Base-by-base conservation (phyloP, 2,888 invertebrate genomes). In the Eumerus sabulonum region DNA sequence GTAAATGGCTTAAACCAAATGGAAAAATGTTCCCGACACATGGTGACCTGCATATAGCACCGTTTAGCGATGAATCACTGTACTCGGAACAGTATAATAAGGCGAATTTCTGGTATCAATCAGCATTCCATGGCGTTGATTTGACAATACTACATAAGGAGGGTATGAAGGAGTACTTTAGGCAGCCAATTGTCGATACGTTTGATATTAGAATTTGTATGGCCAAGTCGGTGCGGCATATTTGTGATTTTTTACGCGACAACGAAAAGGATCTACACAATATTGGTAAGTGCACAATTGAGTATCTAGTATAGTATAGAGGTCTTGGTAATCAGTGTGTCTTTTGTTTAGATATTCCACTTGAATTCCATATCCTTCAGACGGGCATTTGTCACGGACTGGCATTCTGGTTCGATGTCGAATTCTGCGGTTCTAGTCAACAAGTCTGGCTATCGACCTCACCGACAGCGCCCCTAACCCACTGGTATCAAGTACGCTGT, bases 381-480 rank as follows among this genome's bases (percentile, higher is more conserved):
- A 95, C 98, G 0, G 98, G 98, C 19, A 96, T 97, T 56, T 95
- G 98, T 83, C 99, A 99, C 86, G 99, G 99, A 1, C 90, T 99
- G 82, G 99, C 99, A 14, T 99, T 99, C 90, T 99, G 99, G 99
- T 99, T 99, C 88, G 98, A 99, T 90, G 98, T 99, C 18, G 94
- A 98, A 82, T 99, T 99, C 90, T 93, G 95, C 72, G 98, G 99
- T 40, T 93, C 93, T 50, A 93, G 93, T 73, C 95, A 96, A 86
- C 95, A 96, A 74, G 94, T 99, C 70, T 99, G 99, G 98, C 89
- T 99, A 36, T 98, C 98, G 7, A 99, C 99, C 5, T 94, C 98
- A 0, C 99, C 99, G 0, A 98, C 98, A 1, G 98, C 99, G 88
- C 98, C 98, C 0, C 90, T 99, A 16, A 99, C 99, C 27, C 99